Base-by-base conservation (phyloP, 2,113 vertebrate genomes). In the Trichechus manatus region DNA sequence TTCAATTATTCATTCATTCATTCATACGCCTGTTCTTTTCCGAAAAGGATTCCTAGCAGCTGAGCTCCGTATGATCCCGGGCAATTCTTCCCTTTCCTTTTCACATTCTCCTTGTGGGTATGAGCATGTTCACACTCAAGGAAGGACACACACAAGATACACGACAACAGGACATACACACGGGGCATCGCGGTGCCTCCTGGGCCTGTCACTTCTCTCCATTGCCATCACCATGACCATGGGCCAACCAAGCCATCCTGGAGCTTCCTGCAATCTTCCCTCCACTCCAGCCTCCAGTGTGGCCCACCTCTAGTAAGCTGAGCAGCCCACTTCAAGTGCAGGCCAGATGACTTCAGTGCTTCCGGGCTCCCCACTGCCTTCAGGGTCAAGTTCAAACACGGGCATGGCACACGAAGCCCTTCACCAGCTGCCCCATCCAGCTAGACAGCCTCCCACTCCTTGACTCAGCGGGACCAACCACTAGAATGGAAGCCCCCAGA, bases 341-440 rank as follows among this genome's bases (percentile, higher is more conserved):
- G 64, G 27, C 3, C 0, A 64, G 0, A n/a, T 1, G 61, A 20
- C 31, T 1, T 42, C 53, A 20, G 64, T n/a, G 11, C 75, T 39
- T 70, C 75, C 19, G 47, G 47, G n/a, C 10, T 47, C 15, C 78
- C 44, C 11, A 5, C 29, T 9, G n/a, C 42, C 59, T 82, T n/a
- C 36, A 10, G 70, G 53, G 74, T 47, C 53, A 15, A 75, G 87
- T 23, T 63, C 36, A 6, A 63, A 61, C 33, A 31, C 14, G 59
- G 53, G 56, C 31, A 0, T 0, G 14, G 19, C 2, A 10, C 61
- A 2, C 0, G 0, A 33, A 3, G 68, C 50, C 53, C 44, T 44
- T 70, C 25, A 1, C 31, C 42, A 14, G 70, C 42, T 1, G 25
- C 42, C 15, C 29, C 1, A 1, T 3, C 74, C 39, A 9, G 10